Conservation (phyloP, 2,797 vertebrate species). For the Bovichtus diacanthus region DNA sequence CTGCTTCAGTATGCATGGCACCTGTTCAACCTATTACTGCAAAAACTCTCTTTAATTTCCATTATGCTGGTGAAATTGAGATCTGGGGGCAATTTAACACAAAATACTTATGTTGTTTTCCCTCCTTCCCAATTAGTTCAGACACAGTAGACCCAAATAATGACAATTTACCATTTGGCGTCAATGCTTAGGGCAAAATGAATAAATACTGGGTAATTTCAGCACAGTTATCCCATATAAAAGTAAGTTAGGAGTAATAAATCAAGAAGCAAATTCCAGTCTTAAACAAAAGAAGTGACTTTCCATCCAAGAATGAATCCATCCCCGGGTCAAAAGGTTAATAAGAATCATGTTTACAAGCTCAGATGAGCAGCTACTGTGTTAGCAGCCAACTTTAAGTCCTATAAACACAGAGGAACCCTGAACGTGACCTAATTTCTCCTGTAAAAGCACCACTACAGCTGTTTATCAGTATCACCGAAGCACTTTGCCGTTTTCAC, state of each 20-base stretch:
- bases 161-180: constrained; percentile 39
- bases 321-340: constrained; percentile 27
- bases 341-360: constrained; percentile 7
- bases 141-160: constrained; percentile 41
- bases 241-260: constrained; percentile 18
- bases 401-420: background rate
- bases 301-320: constrained; percentile 1
- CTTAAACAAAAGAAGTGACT: background rate
- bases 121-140: constrained; percentile 43
- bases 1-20: constrained; percentile 54
- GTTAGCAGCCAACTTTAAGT: constrained; percentile 3
- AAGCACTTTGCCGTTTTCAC: constrained; percentile 7
- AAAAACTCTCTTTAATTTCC: constrained; percentile 39
- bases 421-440: background rate
- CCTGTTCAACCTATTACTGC: constrained; percentile 54
- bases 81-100: constrained; percentile 27
- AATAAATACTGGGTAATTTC: constrained; percentile 26
- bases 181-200: constrained; percentile 15
- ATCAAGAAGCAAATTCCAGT: constrained; percentile 12
- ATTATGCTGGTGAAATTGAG: constrained; percentile 45
- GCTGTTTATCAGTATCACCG: constrained; percentile 6
- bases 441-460: constrained; percentile 21
- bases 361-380: background rate
- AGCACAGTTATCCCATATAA: constrained; percentile 7
- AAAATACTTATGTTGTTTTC: constrained; percentile 25